phyloP scores from a whole-genome alignment of 2,113 vertebrate genomes.

The Rhineura floridana region DNA sequence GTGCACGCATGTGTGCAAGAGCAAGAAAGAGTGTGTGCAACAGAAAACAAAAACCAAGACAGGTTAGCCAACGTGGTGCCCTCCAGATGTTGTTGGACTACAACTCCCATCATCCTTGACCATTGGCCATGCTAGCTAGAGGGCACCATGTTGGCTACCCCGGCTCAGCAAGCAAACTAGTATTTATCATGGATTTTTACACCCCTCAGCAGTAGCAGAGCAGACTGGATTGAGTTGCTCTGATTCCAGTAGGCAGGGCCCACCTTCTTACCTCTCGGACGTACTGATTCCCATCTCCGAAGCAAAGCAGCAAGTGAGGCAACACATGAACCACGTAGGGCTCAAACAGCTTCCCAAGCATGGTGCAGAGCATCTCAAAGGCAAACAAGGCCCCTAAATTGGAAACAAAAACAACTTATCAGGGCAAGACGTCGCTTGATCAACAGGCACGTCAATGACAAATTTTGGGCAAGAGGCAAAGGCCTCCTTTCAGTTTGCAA shows the following conservation, averaged over 20 bases:
- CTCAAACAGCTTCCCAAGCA: conserved; percentile 98
- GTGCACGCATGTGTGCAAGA: neutral
- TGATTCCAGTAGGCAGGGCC: neutral
- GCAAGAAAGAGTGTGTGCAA: too few relatives aligned
- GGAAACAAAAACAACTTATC: neutral
- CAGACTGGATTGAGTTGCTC: neutral
- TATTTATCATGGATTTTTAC: neutral
- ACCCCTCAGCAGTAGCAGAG: neutral
- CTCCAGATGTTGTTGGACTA: too few relatives aligned
- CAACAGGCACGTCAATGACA: neutral
- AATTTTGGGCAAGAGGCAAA: neutral
- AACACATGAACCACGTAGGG: conserved; percentile 96
- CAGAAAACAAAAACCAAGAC: neutral
- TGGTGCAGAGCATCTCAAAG: conserved; percentile 98
- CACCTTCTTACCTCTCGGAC: conserved; percentile 95
- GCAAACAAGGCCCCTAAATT: conserved; percentile 91
- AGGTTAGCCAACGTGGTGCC: too few relatives aligned
- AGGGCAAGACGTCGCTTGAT: conserved; percentile 8
- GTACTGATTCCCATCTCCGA: conserved; percentile 97
- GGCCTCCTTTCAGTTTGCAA: neutral
- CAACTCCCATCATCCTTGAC: neutral
- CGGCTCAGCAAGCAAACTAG: too few relatives aligned
- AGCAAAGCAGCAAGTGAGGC: conserved; percentile 95
- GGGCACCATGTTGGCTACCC: too few relatives aligned
- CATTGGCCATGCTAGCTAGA: neutral